Evolutionary conservation across 2,797 vertebrate genomes (phyloP).

Genomic region (Pampus argenteus): DNA sequence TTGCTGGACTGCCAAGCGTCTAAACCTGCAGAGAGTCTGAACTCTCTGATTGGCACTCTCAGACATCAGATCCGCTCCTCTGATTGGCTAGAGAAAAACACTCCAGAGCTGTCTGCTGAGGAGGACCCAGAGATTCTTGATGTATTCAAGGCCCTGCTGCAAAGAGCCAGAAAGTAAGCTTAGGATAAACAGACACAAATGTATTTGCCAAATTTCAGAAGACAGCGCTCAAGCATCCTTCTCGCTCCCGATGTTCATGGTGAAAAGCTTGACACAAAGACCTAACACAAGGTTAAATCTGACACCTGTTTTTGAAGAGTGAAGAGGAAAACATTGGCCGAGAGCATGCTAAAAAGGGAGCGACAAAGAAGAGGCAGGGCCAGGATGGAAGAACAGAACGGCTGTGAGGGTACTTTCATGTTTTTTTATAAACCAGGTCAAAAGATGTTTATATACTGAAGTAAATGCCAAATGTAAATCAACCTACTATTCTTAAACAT

Average conservation of each 20-base stretch:
- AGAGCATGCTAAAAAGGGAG: constrained; percentile 7
- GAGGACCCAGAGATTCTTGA: constrained; percentile 86
- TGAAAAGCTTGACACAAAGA: constrained; percentile 34
- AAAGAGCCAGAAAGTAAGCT: constrained; percentile 82
- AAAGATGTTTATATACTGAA: constrained; percentile 29
- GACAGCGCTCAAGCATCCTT: constrained; percentile 30
- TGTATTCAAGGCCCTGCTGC: constrained; percentile 85
- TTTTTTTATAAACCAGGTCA: constrained; percentile 14
- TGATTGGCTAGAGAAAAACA: constrained; percentile 90
- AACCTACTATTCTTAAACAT: constrained; percentile 26
- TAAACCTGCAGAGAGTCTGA: constrained; percentile 74
- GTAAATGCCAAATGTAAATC: constrained; percentile 58
- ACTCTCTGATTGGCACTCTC: constrained; percentile 89
- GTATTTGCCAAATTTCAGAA: constrained; percentile 50
- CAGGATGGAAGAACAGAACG: constrained; percentile 1
- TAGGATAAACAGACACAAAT: constrained; percentile 28
- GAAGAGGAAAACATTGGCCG: constrained; percentile 14
- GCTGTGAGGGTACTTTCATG: neutral
- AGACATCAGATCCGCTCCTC: constrained; percentile 90
- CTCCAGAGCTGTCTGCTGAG: constrained; percentile 82
- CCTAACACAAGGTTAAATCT: constrained; percentile 40
- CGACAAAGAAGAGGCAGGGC: constrained; percentile 6
- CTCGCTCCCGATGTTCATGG: constrained; percentile 19
- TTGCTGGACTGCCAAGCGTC: constrained; percentile 78
- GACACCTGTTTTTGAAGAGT: constrained; percentile 21